These are phyloP conservation scores for Macrosoma leucophasiata DNA, from an alignment of 2,888 invertebrate genomes.

Conservation along the genomic window DNA sequence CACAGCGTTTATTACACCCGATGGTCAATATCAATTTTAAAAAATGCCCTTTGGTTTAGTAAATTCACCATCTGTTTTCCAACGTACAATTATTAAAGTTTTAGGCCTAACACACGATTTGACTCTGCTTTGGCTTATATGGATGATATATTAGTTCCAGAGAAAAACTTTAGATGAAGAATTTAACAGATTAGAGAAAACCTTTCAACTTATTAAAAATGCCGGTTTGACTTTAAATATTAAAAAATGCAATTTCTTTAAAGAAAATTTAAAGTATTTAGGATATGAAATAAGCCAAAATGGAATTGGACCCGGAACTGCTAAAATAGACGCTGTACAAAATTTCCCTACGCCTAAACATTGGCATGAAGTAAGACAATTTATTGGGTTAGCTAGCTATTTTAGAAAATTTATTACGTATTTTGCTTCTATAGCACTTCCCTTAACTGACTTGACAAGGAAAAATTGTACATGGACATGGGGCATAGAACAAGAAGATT, in stretches of 20 bases:
- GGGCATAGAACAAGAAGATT: too few species aligned
- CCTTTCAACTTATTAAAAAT: conserved; percentile 5
- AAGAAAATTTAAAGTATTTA: conserved; percentile 5
- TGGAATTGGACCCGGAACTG: conserved; percentile 9
- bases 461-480: too few species aligned
- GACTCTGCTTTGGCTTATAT: conserved; percentile 17
- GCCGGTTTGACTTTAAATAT: conserved; percentile 13
- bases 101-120: conserved; percentile 9
- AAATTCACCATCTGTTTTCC: conserved; percentile 19
- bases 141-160: conserved; percentile 20
- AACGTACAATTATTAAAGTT: conserved; percentile 10
- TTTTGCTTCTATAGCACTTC: conserved; percentile 13
- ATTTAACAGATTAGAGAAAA: conserved; percentile 2
- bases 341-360: conserved; percentile 9
- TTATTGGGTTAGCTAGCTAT: conserved; percentile 13
- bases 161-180: conserved; percentile 13
- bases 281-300: conserved; percentile 11
- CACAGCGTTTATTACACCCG: conserved; percentile 19
- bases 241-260: conserved; percentile 11
- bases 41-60: conserved; percentile 20
- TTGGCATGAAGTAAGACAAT: conserved; percentile 12
- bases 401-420: conserved; percentile 12
- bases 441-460: too few species aligned
- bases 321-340: conserved; percentile 12
- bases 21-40: conserved; percentile 18